phyloP scores from a whole-genome alignment of 2,797 vertebrate genomes.

The Pangasius macronema region DNA sequence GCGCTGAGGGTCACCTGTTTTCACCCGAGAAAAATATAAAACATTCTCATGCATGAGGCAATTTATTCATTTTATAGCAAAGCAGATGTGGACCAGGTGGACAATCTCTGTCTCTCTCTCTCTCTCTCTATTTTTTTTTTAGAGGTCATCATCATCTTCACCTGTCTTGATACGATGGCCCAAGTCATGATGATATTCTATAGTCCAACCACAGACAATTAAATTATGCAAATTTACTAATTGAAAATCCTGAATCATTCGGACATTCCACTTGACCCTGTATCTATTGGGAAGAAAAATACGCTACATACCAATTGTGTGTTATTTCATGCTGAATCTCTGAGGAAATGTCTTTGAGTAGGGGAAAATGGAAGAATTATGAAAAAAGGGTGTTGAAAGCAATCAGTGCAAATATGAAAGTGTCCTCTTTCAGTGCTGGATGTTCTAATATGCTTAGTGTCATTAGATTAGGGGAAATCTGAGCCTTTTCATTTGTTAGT shows the following conservation, averaged over 20 bases:
- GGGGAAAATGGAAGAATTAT: constrained; percentile 27
- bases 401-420: constrained; percentile 27
- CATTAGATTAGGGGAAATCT: constrained; percentile 34
- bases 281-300: constrained; percentile 36
- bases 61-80: constrained; percentile 58
- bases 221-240: constrained; percentile 63
- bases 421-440: constrained; percentile 28
- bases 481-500: constrained; percentile 28
- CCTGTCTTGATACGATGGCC: constrained; percentile 48
- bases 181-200: constrained; percentile 52
- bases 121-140: constrained; percentile 47
- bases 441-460: constrained; percentile 13
- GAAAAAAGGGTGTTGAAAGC: constrained; percentile 25
- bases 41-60: constrained; percentile 77
- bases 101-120: constrained; percentile 56
- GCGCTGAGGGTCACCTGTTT: constrained; percentile 64
- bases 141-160: constrained; percentile 54
- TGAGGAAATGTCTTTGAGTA: constrained; percentile 33
- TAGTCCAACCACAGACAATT: constrained; percentile 57
- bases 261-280: constrained; percentile 55
- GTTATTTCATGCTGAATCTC: constrained; percentile 39
- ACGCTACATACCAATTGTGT: constrained; percentile 32
- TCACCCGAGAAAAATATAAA: constrained; percentile 70
- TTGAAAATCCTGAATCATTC: constrained; percentile 57
- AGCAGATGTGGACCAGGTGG: constrained; percentile 69